These are phyloP conservation scores for Labeo calbasu DNA, from an alignment of 2,797 vertebrate species.

Conservation along the genomic window DNA sequence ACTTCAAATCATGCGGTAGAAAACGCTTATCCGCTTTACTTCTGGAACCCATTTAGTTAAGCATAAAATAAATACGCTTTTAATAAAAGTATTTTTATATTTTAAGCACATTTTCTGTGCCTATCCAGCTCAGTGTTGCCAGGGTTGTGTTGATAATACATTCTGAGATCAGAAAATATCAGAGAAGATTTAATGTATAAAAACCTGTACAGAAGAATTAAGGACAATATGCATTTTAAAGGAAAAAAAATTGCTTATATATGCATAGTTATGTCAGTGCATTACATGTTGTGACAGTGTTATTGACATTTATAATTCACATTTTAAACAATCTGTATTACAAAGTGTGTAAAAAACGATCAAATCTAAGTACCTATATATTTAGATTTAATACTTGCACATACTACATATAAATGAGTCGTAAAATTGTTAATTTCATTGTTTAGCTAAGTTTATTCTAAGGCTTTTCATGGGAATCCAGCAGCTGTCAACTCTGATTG, in stretches of 20 bases:
- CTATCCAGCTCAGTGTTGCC: neutral
- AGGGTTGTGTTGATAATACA: neutral
- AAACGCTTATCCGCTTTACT: neutral
- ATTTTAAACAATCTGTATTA: neutral
- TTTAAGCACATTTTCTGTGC: neutral
- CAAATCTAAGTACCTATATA: neutral
- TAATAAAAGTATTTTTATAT: neutral
- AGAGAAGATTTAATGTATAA: neutral
- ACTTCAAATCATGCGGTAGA: constrained; percentile 26
- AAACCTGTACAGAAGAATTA: neutral
- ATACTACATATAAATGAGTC: neutral
- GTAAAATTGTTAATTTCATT: too few relatives aligned
- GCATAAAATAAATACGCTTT: neutral
- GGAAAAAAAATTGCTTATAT: neutral
- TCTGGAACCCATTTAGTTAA: neutral
- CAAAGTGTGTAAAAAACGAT: neutral
- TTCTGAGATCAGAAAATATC: neutral
- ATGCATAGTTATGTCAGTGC: neutral
- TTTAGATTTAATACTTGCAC: neutral
- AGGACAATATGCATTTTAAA: neutral
- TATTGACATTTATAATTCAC: neutral
- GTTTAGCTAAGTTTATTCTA: too few relatives aligned
- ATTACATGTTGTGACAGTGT: neutral
- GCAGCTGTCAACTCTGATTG: neutral
- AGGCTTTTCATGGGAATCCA: neutral